Conservation (phyloP, 2,113 vertebrate species). For the Myotis davidii region DNA sequence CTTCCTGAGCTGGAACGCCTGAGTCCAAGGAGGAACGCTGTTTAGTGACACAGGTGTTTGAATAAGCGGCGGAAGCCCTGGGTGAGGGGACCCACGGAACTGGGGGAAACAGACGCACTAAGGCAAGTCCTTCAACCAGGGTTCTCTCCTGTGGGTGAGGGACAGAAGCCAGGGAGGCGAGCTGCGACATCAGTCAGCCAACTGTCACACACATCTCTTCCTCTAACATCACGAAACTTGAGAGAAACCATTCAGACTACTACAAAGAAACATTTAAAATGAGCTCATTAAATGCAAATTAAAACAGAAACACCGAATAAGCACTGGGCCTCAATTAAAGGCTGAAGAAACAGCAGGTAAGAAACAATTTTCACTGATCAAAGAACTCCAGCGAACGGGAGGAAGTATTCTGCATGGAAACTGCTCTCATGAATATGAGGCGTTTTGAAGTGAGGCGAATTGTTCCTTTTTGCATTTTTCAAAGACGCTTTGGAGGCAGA, state of each 20-base stretch:
- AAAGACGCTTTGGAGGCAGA: conserved; percentile 69
- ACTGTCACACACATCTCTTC: not conserved
- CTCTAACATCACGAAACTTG: conserved; percentile 49
- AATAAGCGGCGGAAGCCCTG: not conserved
- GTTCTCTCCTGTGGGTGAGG: not conserved
- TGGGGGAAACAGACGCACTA: not conserved
- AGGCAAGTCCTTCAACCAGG: not conserved
- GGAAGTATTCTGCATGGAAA: conserved; percentile 58
- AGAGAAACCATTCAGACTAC: conserved; percentile 36
- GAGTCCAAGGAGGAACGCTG: not conserved
- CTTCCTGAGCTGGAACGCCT: not conserved
- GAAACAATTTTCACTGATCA: conserved; percentile 79
- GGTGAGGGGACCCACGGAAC: not conserved
- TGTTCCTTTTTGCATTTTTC: conserved; percentile 45
- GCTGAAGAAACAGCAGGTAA: conserved; percentile 76
- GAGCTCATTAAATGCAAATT: conserved; percentile 79
- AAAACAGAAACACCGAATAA: conserved; percentile 77
- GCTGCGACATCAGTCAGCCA: not conserved
- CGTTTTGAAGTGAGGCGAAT: conserved; percentile 47
- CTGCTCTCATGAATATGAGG: conserved; percentile 71
- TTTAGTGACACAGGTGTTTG: not conserved
- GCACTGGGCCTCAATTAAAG: conserved; percentile 75
- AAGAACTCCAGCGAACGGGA: conserved; percentile 66
- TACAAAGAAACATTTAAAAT: conserved; percentile 68
- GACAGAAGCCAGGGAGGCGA: not conserved